Percentiles rank a stretch among this genome's conserved stretches.
Evolutionary conservation across 2,797 vertebrate species (phyloP).

Genomic region (Muraenolepis orangiensis): DNA sequence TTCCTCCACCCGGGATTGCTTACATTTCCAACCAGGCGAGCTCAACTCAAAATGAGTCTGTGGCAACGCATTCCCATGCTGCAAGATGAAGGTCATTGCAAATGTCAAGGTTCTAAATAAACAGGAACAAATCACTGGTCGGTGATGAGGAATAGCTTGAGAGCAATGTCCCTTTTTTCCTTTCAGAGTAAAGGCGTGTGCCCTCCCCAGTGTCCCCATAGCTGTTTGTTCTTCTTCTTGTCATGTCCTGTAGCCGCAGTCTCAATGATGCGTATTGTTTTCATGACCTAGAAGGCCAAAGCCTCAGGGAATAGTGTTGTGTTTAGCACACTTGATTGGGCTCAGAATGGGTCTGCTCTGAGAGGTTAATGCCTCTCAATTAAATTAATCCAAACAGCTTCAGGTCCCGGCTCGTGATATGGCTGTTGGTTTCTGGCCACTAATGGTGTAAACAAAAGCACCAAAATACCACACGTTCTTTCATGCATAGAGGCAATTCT

Average conservation of each 20-base stretch:
- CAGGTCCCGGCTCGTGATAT: constrained; percentile 13
- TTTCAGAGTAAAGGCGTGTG: constrained; percentile 49
- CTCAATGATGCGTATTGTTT: constrained; percentile 52
- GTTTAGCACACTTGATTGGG: constrained; percentile 29
- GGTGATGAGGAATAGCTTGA: constrained; percentile 32
- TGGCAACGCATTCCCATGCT: constrained; percentile 35
- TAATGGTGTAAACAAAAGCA: not conserved
- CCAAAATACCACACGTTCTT: not conserved
- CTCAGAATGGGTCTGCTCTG: constrained; percentile 2
- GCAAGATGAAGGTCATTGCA: constrained; percentile 37
- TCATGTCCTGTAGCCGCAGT: constrained; percentile 21
- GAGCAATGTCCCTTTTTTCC: constrained; percentile 35
- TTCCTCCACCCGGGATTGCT: not conserved
- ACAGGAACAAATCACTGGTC: constrained; percentile 31
- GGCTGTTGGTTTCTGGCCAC: not conserved
- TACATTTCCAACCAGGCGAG: not conserved
- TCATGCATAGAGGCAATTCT: not conserved
- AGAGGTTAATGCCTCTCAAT: constrained; percentile 31
- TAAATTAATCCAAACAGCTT: constrained; percentile 23
- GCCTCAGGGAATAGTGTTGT: constrained; percentile 32
- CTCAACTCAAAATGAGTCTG: constrained; percentile 36
- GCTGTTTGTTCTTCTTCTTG: constrained; percentile 29
- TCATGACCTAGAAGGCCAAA: constrained; percentile 52
- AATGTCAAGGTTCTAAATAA: constrained; percentile 36
- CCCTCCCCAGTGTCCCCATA: constrained; percentile 37